A percentile compares a stretch with the other conserved stretches of the same genome.
Conservation (phyloP, 2,797 vertebrate genomes). For the Pteropus rufus region DNA sequence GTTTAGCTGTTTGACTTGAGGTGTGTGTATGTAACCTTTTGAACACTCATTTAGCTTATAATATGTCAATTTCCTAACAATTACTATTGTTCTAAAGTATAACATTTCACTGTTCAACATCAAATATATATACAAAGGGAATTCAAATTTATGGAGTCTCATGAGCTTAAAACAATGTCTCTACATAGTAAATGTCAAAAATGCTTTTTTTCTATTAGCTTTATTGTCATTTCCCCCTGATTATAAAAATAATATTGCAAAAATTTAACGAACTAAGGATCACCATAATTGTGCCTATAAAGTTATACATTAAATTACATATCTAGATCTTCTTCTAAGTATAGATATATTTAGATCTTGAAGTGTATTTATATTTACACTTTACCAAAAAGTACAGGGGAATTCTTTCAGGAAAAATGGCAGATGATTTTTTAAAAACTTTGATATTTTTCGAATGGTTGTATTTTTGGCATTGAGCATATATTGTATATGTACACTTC, state of each 20-base stretch:
- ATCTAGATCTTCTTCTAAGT: neutral
- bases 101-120: slow-evolving; percentile 51
- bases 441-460: neutral
- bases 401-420: neutral
- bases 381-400: neutral
- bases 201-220: neutral
- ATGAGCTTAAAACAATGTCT: neutral
- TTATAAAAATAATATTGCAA: slow-evolving; percentile 51
- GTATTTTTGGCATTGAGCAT: neutral
- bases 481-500: neutral
- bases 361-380: slow-evolving; percentile 25
- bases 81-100: slow-evolving; percentile 59
- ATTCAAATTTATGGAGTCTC: slow-evolving; percentile 55
- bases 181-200: slow-evolving; percentile 27
- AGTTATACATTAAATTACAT: slow-evolving; percentile 15
- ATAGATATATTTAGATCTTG: slow-evolving; percentile 2
- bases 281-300: neutral
- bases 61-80: slow-evolving; percentile 58
- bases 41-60: slow-evolving; percentile 48
- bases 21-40: slow-evolving; percentile 49
- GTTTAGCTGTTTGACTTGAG: slow-evolving; percentile 60
- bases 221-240: neutral
- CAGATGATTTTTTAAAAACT: neutral
- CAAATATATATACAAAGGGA: slow-evolving; percentile 42
- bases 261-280: slow-evolving; percentile 9